Conservation (phyloP, 2,113 vertebrate genomes). For the Corapipo altera region DNA sequence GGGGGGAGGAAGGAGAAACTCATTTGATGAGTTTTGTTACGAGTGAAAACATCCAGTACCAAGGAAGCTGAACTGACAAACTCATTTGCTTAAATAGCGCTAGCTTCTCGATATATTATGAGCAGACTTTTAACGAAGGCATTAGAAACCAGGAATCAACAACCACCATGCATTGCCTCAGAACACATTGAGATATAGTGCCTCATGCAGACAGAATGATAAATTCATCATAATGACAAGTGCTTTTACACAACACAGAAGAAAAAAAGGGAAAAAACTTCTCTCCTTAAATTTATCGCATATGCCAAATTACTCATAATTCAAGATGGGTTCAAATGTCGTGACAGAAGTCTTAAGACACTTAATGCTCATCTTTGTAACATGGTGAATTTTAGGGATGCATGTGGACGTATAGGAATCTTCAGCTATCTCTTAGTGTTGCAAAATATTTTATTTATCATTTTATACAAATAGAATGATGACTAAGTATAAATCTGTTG, state of each 20-base stretch:
- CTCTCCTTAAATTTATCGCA: constrained; percentile 50
- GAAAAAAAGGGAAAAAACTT: constrained; percentile 46
- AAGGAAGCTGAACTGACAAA: constrained; percentile 45
- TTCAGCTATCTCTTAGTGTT: constrained; percentile 36
- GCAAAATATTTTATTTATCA: constrained; percentile 55
- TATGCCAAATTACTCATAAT: constrained; percentile 53
- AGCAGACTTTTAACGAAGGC: constrained; percentile 66
- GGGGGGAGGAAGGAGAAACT: constrained; percentile 3
- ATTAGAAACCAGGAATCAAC: constrained; percentile 64
- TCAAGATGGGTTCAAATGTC: constrained; percentile 18
- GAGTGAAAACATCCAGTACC: constrained; percentile 49
- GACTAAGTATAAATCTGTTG: constrained; percentile 58
- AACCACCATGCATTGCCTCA: constrained; percentile 82
- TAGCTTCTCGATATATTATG: constrained; percentile 57
- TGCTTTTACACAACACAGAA: constrained; percentile 62
- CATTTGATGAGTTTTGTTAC: constrained; percentile 56
- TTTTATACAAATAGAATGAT: constrained; percentile 65
- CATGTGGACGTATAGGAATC: constrained; percentile 25
- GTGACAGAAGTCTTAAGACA: neutral
- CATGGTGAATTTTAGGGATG: neutral
- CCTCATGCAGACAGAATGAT: constrained; percentile 82
- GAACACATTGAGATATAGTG: constrained; percentile 75
- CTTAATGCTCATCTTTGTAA: neutral
- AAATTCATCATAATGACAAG: constrained; percentile 71
- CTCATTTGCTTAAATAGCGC: constrained; percentile 47